phyloP scores from a whole-genome alignment of 2,113 vertebrate species.

The Oreamnos americanus region DNA sequence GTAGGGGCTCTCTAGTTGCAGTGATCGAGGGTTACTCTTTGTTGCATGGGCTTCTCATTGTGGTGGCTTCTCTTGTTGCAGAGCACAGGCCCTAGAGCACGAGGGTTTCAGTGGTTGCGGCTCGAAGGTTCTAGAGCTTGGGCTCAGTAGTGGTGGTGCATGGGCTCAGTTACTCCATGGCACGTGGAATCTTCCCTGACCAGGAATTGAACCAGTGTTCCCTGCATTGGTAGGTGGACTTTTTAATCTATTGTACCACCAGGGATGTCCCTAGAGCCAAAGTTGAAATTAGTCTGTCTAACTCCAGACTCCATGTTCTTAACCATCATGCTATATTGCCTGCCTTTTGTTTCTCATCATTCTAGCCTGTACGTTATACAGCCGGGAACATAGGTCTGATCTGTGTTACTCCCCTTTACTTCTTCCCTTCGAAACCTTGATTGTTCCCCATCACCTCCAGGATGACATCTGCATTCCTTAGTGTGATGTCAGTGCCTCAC shows the following conservation, averaged over 20 bases:
- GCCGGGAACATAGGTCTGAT: neutral
- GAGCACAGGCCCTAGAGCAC: neutral
- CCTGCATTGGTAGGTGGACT: neutral
- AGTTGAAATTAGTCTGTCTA: neutral
- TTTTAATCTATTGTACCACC: neutral
- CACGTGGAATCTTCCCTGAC: neutral
- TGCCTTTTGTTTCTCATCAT: neutral
- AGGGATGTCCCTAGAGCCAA: neutral
- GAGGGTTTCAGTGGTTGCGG: neutral
- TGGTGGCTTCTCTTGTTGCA: neutral
- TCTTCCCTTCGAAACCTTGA: neutral
- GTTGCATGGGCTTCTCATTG: neutral
- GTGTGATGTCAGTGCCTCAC: neutral
- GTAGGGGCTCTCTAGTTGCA: neutral
- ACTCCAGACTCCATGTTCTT: neutral
- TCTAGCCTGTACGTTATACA: neutral
- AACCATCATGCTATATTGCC: neutral
- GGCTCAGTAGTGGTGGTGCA: neutral
- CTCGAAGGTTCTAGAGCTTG: neutral
- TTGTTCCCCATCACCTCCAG: neutral
- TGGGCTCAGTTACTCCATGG: neutral
- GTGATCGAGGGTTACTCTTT: neutral
- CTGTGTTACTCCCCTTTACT: neutral
- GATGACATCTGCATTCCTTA: constrained; percentile 15
- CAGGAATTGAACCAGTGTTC: neutral